A percentile compares a stretch with the other conserved stretches of the same genome.
phyloP scores from a whole-genome alignment of 2,888 invertebrate species.

The Plusia festucae region DNA sequence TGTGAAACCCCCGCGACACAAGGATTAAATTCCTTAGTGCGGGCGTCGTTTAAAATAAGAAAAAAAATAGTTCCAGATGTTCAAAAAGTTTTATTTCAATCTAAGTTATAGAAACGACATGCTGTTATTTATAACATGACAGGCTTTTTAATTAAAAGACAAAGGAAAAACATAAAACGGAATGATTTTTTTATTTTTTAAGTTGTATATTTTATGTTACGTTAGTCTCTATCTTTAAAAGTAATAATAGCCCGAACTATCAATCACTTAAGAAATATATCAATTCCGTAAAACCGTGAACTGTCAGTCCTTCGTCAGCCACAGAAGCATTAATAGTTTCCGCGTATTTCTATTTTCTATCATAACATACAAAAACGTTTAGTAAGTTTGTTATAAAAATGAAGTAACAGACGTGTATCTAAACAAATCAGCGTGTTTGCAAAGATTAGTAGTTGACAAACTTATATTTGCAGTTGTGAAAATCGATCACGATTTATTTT shows the following conservation, averaged over 20 bases:
- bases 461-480: conserved; percentile 19
- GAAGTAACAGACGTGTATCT: conserved; percentile 54
- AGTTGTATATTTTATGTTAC: neutral
- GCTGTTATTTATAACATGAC: too few species aligned
- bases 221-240: neutral
- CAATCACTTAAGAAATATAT: conserved; percentile 19
- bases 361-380: conserved; percentile 34
- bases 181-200: too few species aligned
- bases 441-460: conserved; percentile 49
- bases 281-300: conserved; percentile 1
- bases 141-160: too few species aligned
- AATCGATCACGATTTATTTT: conserved; percentile 32
- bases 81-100: too few species aligned
- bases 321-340: conserved; percentile 26
- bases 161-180: too few species aligned
- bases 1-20: too few species aligned
- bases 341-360: conserved; percentile 35
- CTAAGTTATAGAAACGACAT: too few species aligned
- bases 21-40: too few species aligned
- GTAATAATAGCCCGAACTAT: conserved; percentile 5
- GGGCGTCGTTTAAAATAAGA: too few species aligned
- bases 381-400: conserved; percentile 53
- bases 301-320: conserved; percentile 28
- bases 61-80: too few species aligned
- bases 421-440: conserved; percentile 56